Base-by-base conservation (phyloP, 2,113 vertebrate species). In the Mastomys coucha region DNA sequence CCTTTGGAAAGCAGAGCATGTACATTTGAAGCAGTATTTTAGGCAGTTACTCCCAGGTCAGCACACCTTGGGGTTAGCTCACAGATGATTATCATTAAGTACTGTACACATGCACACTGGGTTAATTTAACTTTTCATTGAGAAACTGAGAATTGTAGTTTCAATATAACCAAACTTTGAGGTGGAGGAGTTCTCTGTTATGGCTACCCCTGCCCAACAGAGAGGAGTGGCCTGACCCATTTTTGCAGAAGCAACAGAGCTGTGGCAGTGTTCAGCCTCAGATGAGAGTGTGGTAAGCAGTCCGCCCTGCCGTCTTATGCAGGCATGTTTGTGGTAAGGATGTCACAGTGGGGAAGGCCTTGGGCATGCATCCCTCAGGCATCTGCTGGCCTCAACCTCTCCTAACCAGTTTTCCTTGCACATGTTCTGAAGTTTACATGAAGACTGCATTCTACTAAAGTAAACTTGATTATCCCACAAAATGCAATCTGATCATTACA, bases 311-410 rank as follows among this genome's bases (percentile, higher is more conserved):
- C 7, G 22, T 67, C 28, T 20, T 53, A 49, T 14, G 16, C 9
- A 0, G 26, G 3, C 45, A 6, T 28, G 2, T 7, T n/a, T 69
- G 17, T 3, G 2, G 31, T 63, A 20, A 33, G 2, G 10, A 36
- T 42, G 16, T 14, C 72, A 60, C 2, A 81, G 17, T 6, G 58
- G 14, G 16, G 19, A 92, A 77, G n/a, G 81, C 10, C 65, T 26
- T 85, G 26, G 70, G 2, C 2, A 69, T 28, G 2, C 2, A 69
- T 28, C 39, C 7, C 20, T 77, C 17, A 60, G 20, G 6, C 36
- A 51, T 16, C 8, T 24, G 12, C 1, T 14, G 26, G 20, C 42
- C 53, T 13, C 19, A 2, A 7, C 33, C 19, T 19, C 65, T 10
- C 16, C 2, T 13, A 5, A 1, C 20, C 26, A 45, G n/a, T 9